Evolutionary conservation across 2,113 vertebrate genomes (phyloP), one percentile per base, ranked within the genome.

Genomic region (Bostrychus sinensis): DNA sequence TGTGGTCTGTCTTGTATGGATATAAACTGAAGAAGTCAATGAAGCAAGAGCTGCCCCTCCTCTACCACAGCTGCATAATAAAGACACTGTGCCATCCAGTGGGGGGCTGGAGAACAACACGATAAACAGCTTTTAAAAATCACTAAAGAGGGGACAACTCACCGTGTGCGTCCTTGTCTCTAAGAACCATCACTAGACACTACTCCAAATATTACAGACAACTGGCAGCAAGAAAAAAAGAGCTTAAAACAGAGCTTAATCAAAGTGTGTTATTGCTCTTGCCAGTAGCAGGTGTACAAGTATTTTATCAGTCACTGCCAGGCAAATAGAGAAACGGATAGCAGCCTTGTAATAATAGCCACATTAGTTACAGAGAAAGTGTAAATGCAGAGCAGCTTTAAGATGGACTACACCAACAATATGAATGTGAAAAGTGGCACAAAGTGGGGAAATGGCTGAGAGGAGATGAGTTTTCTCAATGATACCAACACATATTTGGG

Each of bases 41-140:
- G 57, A 77, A 54, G 23, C 38, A 67, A 69, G 70, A 77, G 55
- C 36, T 51, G 63, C 80, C 64, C 48, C 68, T 69, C 57, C 75
- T 56, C 69, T 48, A 42, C 53, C 39, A 1, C 62, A 74, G 46
- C 62, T 81, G 58, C 51, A 76, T 55, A 70, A 75, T 68, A 60
- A 83, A 82, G 65, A 81, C 45, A 75, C 66, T 81, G 60, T 88
- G 87, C 89, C 89, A 87, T 90, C 90, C 86, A 90, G 90, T 89
- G 91, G 88, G 8, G 1, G 42, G 3, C 38, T 60, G 13, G 4
- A 54, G 25, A 59, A 69, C 70, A 54, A 39, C 72, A 55, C n/a
- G 28, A 7, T 50, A 16, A 4, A 10, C 16, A 5, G 0, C 6
- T 46, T 38, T 8, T 1, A 26, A 37, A 32, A 16, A 28, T 0